A percentile compares a stretch with the other conserved stretches of the same genome.
These are phyloP conservation scores for Cuniculus paca DNA, from an alignment of 2,797 vertebrate genomes.

Conservation along the genomic window DNA sequence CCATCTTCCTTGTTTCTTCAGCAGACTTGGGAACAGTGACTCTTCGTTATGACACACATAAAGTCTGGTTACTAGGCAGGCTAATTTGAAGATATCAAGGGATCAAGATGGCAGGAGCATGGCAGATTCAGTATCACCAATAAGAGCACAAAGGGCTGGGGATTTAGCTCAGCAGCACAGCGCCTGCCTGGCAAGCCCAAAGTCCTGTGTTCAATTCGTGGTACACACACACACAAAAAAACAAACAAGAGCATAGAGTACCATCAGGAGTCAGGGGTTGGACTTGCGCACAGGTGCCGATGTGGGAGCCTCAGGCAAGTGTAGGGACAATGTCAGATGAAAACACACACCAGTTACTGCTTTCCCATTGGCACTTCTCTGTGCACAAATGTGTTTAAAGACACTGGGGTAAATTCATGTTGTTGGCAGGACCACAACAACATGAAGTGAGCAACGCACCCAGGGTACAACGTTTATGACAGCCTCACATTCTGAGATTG, in stretches of 20 bases:
- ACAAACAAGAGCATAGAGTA: neutral
- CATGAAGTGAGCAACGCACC: neutral
- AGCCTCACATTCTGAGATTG: neutral
- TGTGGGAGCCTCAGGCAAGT: rapidly evolving
- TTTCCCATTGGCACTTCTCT: neutral
- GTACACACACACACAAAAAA: no score
- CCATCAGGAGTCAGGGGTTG: neutral
- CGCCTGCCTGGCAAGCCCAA: no score
- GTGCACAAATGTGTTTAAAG: neutral
- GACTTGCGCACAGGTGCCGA: neutral
- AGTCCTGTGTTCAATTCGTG: no score
- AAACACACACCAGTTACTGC: neutral
- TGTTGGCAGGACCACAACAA: neutral
- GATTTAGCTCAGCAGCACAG: no score
- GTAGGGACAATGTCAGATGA: neutral
- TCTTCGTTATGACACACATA: neutral
- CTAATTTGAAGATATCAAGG: neutral
- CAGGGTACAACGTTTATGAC: neutral
- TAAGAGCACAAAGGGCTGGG: neutral
- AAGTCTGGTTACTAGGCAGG: neutral
- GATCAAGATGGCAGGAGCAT: neutral
- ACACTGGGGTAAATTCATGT: neutral
- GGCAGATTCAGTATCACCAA: neutral
- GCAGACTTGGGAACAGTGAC: neutral
- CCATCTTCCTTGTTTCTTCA: neutral